Evolutionary conservation across 37 sponge, comb jelly and placozoan species (phyloP), one percentile per base, ranked within the genome.

Genomic region (Bolinopsis microptera): DNA sequence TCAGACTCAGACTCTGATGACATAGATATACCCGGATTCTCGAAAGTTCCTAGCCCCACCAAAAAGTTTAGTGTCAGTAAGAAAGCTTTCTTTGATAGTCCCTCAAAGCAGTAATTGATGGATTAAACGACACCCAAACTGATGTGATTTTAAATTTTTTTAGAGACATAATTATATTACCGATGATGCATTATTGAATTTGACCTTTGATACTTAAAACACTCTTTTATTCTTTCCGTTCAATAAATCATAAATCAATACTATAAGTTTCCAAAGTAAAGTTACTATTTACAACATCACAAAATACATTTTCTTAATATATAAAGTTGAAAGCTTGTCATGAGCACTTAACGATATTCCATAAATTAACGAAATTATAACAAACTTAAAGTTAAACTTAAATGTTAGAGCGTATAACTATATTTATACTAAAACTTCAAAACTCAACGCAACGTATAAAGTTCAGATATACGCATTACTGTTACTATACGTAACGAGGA

Each of bases 251-350:
- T n/a, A n/a, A n/a, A n/a, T n/a, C n/a, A n/a, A n/a, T n/a, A n/a
- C n/a, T n/a, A n/a, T n/a, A n/a, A 48, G 5, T 70, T 28, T 70
- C 25, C 2, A 26, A 70, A 70, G 21, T 70, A 70, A 70, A 70
- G 1, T 70, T 70, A 70, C 80, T 77, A 77, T 77, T 77, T 77
- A 77, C 80, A 70, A 70, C 74, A 34, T 77, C 80, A 77, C 35
- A 77, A 77, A 77, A 33, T 32, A 35, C 16, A 32, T 35, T 77
- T 35, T 32, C 27, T 77, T 35, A 27, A 77, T 32, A 77, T 77
- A 77, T 32, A 77, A 77, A 70, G 32, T 77, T 34, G 33, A 77
- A 77, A 77, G 80, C 0, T 77, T 77, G 33, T 70, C 74, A 9
- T 25, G 18, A 67, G 68, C 18, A 67, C 18, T 67, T 67, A 67